Percentiles rank a stretch among this genome's conserved stretches.
phyloP scores from a whole-genome alignment of 2,113 vertebrate genomes.

The Addax nasomaculatus region DNA sequence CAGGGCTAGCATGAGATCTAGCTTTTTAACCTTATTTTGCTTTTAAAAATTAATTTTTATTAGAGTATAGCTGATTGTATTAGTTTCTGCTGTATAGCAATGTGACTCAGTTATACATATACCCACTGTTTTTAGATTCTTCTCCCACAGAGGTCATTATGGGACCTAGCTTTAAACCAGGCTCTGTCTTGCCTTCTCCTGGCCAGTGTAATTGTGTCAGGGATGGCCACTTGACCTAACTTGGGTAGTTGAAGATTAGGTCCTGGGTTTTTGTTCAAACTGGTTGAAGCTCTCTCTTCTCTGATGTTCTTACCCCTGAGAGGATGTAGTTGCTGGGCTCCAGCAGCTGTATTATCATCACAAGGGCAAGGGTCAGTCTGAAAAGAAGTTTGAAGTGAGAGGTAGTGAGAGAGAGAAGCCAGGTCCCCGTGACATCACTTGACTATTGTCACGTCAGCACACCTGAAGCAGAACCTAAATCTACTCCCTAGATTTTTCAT shows the following conservation, averaged over 20 bases:
- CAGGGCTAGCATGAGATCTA: background rate
- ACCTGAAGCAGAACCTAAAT: background rate
- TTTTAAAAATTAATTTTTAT: background rate
- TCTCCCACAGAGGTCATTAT: background rate
- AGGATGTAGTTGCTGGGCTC: background rate
- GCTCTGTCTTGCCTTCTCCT: background rate
- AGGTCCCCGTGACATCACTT: background rate
- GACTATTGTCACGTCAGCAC: background rate
- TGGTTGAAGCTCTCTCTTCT: background rate
- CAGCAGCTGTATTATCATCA: background rate
- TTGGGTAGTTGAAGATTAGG: background rate
- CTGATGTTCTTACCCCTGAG: background rate
- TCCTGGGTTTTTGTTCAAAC: background rate
- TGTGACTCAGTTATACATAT: background rate
- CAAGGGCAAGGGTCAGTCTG: too few species aligned
- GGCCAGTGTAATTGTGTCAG: background rate
- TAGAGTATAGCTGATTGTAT: background rate
- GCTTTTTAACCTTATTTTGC: background rate
- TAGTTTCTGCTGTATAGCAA: background rate
- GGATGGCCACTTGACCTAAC: background rate
- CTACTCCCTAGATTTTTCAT: background rate
- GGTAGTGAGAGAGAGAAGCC: background rate
- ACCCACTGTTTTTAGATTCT: background rate
- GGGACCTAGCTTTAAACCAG: background rate
- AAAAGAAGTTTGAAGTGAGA: background rate